Base-by-base conservation (phyloP, 2,888 invertebrate species). In the Epinotia nisella region DNA sequence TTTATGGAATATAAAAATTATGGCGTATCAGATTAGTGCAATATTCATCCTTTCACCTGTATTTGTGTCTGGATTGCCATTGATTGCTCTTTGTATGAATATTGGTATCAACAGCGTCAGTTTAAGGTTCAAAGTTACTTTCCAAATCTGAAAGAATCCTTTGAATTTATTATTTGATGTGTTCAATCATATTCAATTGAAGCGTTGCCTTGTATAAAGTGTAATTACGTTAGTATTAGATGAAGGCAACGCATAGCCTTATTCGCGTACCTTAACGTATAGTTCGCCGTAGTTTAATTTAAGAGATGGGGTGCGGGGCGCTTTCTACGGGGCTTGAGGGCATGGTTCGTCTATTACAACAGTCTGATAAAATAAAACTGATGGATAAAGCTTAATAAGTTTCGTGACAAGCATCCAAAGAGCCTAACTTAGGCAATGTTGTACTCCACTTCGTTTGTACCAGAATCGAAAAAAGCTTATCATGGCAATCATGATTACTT, bases 251-350 rank as follows among this genome's bases (percentile, higher is more conserved):
- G 70, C 70, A 68, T 71, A 77, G 79, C 79, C 79, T 80, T 78
- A 77, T 70, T 71, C 78, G 75, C 73, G 78, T 79, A 79, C 79
- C 78, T 66, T 79, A 76, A 76, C 68, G 72, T 70, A 66, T 78
- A 75, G 71, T 67, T 55, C 55, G 35, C 66, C 19, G 55, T 71
- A 67, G 71, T 66, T 41, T 71, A 71, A 35, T 58, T 59, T 39
- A 13, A 60, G 66, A 4, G 56, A 5, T 11, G 0, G 3, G 64
- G 39, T 61, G 61, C 60, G 59, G 59, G 64, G 64, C 41, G 51
- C 17, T 15, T 11, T 19, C 19, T n/a, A 17, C 56, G 4, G 41
- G 62, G 55, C 45, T 49, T 29, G 62, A 29, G 35, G 56, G 62
- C 10, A n/a, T 24, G 62, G 62, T 15, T 41, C 13, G 1, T 24